phyloP scores from a whole-genome alignment of 1,140 invertebrate genomes.

The Scaptomyza pallida region DNA sequence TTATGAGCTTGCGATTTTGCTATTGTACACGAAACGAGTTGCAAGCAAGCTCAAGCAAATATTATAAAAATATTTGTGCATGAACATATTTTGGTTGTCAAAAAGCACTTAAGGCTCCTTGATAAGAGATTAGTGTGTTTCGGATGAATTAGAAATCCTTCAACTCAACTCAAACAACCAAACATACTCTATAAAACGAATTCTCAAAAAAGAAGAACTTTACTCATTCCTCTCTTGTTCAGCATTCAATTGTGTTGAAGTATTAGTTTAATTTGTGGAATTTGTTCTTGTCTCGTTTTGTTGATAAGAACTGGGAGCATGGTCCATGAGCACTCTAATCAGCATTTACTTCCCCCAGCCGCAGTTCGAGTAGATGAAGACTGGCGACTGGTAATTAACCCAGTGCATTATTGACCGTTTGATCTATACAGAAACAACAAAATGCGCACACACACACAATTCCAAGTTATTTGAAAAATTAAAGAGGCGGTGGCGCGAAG shows the following conservation, averaged over 20 bases:
- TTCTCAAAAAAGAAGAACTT: background rate
- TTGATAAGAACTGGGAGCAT: conserved; percentile 48
- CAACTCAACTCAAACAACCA: too few species aligned
- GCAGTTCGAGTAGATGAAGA: conserved; percentile 40
- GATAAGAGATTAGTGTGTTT: too few species aligned
- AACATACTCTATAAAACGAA: background rate
- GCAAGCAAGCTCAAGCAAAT: background rate
- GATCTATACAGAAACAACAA: conserved; percentile 31
- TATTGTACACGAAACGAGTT: conserved; percentile 5
- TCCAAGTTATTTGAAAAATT: conserved; percentile 55
- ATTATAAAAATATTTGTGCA: background rate
- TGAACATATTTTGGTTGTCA: background rate
- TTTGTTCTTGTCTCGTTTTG: background rate
- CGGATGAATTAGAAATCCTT: too few species aligned
- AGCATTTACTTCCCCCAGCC: conserved; percentile 9
- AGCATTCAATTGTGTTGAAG: background rate
- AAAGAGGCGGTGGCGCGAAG: background rate
- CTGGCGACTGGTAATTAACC: conserved; percentile 75
- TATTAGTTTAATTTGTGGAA: conserved; percentile 4
- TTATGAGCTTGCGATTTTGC: conserved; percentile 59
- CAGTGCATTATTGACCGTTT: conserved; percentile 74
- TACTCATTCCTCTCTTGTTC: background rate
- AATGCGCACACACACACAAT: conserved; percentile 46
- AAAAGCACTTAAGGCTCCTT: background rate
- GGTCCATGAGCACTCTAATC: conserved; percentile 44